phyloP scores from a whole-genome alignment of 2,113 vertebrate genomes.

The Phylloscopus whistleri region DNA sequence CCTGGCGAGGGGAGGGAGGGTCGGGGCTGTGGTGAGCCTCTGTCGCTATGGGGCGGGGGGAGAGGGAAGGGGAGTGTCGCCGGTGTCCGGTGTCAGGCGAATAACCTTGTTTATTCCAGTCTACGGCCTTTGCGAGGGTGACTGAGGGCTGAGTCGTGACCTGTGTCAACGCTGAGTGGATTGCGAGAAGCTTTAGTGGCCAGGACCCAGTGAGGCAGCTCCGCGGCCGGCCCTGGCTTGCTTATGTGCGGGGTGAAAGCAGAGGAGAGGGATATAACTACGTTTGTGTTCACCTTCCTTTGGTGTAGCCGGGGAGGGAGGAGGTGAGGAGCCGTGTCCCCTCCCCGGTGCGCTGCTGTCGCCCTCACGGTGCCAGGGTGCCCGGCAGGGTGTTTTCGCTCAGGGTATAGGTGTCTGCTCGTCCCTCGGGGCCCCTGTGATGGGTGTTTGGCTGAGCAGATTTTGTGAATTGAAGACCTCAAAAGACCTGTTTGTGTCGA shows the following conservation, averaged over 20 bases:
- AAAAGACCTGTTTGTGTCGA: background rate
- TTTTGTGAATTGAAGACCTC: background rate
- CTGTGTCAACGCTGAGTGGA: background rate
- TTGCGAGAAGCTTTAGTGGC: background rate
- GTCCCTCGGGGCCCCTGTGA: background rate
- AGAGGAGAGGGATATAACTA: background rate
- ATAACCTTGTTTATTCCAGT: slow-evolving; percentile 54
- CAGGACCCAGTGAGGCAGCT: background rate
- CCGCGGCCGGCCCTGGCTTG: background rate
- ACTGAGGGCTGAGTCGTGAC: slow-evolving; percentile 17
- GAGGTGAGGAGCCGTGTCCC: background rate
- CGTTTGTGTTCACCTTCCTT: background rate
- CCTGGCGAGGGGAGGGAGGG: background rate
- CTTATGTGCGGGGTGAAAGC: background rate
- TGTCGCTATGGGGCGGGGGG: background rate
- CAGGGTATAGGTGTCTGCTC: background rate
- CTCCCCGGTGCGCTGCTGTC: background rate
- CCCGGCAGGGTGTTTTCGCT: background rate
- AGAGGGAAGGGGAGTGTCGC: background rate
- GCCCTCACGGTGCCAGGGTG: background rate
- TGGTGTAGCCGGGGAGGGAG: background rate
- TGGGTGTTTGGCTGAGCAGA: background rate
- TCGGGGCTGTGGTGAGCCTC: background rate
- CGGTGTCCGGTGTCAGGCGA: background rate
- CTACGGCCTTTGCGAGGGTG: slow-evolving; percentile 2